These are phyloP conservation scores for Catharus fuscescens DNA, from an alignment of 2,113 vertebrate species.

Conservation along the genomic window DNA sequence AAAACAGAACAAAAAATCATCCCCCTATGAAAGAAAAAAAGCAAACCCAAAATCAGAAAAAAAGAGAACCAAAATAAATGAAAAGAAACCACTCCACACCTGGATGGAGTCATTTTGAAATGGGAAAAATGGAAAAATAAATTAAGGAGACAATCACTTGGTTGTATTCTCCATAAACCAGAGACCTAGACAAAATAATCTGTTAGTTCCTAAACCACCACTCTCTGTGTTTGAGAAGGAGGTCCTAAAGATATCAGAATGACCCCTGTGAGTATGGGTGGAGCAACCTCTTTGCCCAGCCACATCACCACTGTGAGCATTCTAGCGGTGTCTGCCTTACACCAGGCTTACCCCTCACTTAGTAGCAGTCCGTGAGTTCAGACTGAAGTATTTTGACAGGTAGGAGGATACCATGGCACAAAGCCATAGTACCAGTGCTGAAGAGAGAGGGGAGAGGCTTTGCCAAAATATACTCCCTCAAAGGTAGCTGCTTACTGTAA, in stretches of 20 bases:
- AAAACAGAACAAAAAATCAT: background rate
- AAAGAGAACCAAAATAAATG: rapidly evolving
- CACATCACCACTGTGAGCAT: background rate
- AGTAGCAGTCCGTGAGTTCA: constrained; percentile 15
- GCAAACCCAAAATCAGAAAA: background rate
- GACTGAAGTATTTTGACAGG: constrained; percentile 51
- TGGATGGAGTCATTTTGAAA: background rate
- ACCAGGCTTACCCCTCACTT: background rate
- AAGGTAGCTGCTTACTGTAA: constrained; percentile 67
- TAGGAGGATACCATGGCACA: constrained; percentile 62
- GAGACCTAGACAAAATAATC: background rate
- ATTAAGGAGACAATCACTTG: background rate
- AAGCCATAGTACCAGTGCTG: constrained; percentile 42
- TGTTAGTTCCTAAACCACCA: background rate
- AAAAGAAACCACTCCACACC: rapidly evolving
- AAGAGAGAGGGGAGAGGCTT: constrained; percentile 5
- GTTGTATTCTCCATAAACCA: background rate
- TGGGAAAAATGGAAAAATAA: background rate
- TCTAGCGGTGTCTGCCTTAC: background rate
- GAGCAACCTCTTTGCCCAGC: background rate
- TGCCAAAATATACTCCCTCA: constrained; percentile 70
- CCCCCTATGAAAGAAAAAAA: background rate
- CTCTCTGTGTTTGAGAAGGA: background rate
- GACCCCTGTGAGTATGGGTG: background rate
- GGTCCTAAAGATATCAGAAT: background rate